Conservation (phyloP, 2,113 vertebrate genomes). For the Muntiacus reevesi region DNA sequence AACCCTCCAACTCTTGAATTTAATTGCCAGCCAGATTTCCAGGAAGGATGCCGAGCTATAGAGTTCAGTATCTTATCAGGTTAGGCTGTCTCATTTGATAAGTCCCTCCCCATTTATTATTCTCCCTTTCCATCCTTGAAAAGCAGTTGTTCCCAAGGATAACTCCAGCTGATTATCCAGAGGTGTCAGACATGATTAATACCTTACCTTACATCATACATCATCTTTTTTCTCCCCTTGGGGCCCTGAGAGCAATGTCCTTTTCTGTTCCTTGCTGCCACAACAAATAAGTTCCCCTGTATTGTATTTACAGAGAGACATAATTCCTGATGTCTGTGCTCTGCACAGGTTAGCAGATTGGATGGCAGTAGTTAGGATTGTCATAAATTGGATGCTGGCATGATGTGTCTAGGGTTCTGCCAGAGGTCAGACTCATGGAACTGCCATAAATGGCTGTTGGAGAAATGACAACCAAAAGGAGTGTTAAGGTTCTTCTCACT, state of each 20-base stretch:
- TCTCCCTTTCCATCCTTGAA: slow-evolving; percentile 81
- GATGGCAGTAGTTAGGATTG: slow-evolving; percentile 49
- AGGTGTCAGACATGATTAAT: slow-evolving; percentile 85
- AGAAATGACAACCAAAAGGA: slow-evolving; percentile 41
- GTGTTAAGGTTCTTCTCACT: neutral
- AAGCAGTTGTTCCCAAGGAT: slow-evolving; percentile 81
- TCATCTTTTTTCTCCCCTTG: slow-evolving; percentile 76
- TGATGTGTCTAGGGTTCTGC: slow-evolving; percentile 45
- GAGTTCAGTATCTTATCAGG: slow-evolving; percentile 53
- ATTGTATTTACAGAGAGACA: slow-evolving; percentile 83
- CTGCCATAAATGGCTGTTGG: neutral
- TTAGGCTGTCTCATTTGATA: slow-evolving; percentile 60
- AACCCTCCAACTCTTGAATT: slow-evolving; percentile 37
- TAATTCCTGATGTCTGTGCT: slow-evolving; percentile 74
- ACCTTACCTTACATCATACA: slow-evolving; percentile 76
- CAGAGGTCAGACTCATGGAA: slow-evolving; percentile 54
- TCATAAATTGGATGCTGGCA: slow-evolving; percentile 72
- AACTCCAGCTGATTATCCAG: slow-evolving; percentile 82
- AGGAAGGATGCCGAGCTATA: slow-evolving; percentile 60
- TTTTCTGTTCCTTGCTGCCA: slow-evolving; percentile 80
- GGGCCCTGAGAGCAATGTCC: slow-evolving; percentile 69
- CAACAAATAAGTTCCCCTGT: slow-evolving; percentile 81
- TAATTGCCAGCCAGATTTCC: slow-evolving; percentile 70
- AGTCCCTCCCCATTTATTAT: slow-evolving; percentile 73
- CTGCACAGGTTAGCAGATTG: slow-evolving; percentile 74